phyloP scores from a whole-genome alignment of 2,113 vertebrate genomes.

The Myotis lucifugus region DNA sequence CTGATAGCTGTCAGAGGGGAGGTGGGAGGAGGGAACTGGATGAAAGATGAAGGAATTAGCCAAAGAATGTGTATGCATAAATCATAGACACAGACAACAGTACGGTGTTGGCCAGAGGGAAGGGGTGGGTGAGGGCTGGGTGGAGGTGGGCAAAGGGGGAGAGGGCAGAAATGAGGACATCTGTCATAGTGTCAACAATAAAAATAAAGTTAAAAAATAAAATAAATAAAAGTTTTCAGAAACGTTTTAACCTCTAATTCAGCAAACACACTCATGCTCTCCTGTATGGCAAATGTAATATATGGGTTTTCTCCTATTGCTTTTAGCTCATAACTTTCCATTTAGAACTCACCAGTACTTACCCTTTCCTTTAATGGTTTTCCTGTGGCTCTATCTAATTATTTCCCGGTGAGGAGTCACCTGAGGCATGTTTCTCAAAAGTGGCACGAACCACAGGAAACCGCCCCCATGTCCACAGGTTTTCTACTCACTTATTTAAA shows the following conservation, averaged over 20 bases:
- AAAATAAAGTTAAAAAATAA: neutral
- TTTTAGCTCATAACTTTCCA: neutral
- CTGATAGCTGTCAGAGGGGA: neutral
- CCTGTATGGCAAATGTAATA: accelerated
- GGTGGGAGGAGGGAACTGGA: neutral
- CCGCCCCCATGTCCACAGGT: neutral
- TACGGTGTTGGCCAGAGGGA: neutral
- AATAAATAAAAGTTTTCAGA: conserved; percentile 3
- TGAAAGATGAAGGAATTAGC: neutral
- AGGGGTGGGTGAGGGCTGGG: neutral
- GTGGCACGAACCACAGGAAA: neutral
- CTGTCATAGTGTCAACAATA: neutral
- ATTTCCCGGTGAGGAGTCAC: neutral
- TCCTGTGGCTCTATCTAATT: neutral
- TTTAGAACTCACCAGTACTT: neutral
- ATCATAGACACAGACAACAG: neutral
- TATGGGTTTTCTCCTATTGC: neutral
- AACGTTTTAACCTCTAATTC: neutral
- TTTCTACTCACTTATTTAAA: neutral
- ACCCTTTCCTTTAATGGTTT: neutral
- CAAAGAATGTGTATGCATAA: neutral
- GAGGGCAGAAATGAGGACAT: neutral
- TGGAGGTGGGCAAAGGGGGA: neutral
- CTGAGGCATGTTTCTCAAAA: neutral
- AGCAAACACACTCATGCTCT: neutral